A percentile compares a stretch with the other conserved stretches of the same genome.
Evolutionary conservation across 2,888 invertebrate species (phyloP).

Genomic region (Macrophya annulata): DNA sequence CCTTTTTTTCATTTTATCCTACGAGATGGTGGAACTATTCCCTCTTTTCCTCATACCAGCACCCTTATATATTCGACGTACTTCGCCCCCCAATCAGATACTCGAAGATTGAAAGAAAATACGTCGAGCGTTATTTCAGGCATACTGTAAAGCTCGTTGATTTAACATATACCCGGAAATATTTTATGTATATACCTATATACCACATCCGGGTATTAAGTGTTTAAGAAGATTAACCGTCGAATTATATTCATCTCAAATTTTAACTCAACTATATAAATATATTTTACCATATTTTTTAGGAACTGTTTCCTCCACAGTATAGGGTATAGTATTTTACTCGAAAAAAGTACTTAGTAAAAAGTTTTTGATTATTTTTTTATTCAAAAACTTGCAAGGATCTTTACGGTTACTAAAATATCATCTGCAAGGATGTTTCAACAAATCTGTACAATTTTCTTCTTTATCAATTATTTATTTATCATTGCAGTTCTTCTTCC

Average conservation of each 20-base stretch:
- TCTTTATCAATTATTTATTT: no score
- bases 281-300: background rate
- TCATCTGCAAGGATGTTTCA: background rate
- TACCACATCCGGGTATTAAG: background rate
- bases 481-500: no score
- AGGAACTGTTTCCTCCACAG: background rate
- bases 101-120: constrained; percentile 76
- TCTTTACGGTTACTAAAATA: background rate
- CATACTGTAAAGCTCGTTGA: constrained; percentile 62
- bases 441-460: background rate
- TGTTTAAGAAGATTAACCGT: background rate
- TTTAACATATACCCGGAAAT: constrained; percentile 57
- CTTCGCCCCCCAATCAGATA: constrained; percentile 64
- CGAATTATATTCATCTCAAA: background rate
- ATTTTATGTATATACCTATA: background rate
- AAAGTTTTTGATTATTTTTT: background rate
- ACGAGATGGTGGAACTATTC: constrained; percentile 49
- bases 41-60: constrained; percentile 40
- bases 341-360: background rate
- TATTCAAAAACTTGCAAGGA: background rate
- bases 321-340: background rate
- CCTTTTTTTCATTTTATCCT: constrained; percentile 49
- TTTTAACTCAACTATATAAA: background rate
- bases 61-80: constrained; percentile 53
- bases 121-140: constrained; percentile 74